These are phyloP conservation scores for Dufourea novaeangliae DNA, from an alignment of 1,140 invertebrate genomes.

Conservation along the genomic window DNA sequence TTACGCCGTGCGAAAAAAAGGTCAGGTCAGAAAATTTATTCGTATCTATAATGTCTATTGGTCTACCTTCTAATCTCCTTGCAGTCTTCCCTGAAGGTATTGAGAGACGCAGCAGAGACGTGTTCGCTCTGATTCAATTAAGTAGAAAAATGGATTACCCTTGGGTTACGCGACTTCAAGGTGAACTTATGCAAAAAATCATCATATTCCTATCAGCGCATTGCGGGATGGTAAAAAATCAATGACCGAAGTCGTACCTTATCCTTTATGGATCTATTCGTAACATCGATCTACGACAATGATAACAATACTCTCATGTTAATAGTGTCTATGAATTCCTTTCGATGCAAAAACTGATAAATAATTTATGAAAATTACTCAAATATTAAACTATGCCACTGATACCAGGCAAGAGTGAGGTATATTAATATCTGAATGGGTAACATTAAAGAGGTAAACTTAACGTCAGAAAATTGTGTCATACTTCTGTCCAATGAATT, in stretches of 20 bases:
- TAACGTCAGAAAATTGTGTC: neutral
- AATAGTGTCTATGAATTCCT: neutral
- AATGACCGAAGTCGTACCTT: constrained; percentile 55
- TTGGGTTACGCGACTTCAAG: constrained; percentile 68
- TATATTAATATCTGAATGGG: constrained; percentile 28
- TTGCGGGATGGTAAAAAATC: constrained; percentile 61
- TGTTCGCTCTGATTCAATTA: constrained; percentile 43
- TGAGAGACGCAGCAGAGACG: neutral
- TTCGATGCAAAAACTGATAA: neutral
- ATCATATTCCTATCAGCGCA: constrained; percentile 58
- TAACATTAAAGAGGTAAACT: neutral
- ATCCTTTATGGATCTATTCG: constrained; percentile 19
- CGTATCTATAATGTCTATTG: neutral
- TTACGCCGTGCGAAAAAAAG: too few relatives aligned
- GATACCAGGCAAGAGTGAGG: neutral
- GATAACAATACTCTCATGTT: neutral
- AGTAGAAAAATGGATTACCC: constrained; percentile 65
- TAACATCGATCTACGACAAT: constrained; percentile 3
- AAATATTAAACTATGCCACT: constrained; percentile 16
- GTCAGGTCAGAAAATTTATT: too few relatives aligned
- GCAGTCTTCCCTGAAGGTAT: neutral
- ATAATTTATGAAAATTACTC: neutral
- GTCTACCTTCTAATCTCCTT: neutral
- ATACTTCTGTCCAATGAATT: neutral
- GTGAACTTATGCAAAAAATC: constrained; percentile 66